phyloP scores from a whole-genome alignment of 2,888 invertebrate genomes.

The Bruchidius siliquastri region DNA sequence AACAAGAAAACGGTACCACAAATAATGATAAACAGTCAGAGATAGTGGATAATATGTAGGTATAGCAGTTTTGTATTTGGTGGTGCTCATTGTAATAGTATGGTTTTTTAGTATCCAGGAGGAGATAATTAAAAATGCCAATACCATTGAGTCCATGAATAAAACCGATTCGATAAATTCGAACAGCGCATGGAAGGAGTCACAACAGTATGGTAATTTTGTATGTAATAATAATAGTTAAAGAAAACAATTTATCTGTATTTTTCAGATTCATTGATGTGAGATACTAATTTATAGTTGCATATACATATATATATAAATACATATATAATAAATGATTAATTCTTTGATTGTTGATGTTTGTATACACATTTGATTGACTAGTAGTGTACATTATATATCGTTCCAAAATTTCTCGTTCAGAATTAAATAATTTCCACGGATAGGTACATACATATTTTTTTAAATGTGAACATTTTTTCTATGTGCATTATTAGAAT shows the following conservation, averaged over 20 bases:
- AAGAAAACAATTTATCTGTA: conserved; percentile 32
- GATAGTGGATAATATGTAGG: conserved; percentile 47
- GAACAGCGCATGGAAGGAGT: conserved; percentile 46
- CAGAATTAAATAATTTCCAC: not conserved
- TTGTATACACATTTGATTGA: conserved; percentile 12
- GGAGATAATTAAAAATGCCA: conserved; percentile 46
- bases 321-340: conserved; percentile 25
- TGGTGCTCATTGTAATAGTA: conserved; percentile 9
- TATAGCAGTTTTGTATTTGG: conserved; percentile 19
- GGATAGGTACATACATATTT: not conserved
- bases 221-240: conserved; percentile 39
- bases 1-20: conserved; percentile 30
- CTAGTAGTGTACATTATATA: not conserved
- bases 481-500: not conserved
- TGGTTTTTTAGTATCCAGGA: conserved; percentile 42
- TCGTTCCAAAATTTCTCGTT: not conserved
- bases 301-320: conserved; percentile 22
- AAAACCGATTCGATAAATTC: conserved; percentile 46
- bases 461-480: not conserved
- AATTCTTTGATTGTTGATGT: conserved; percentile 26
- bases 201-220: conserved; percentile 42
- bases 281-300: conserved; percentile 37
- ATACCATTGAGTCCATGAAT: conserved; percentile 42
- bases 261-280: conserved; percentile 46
- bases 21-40: conserved; percentile 43